Base-by-base conservation (phyloP, 2,113 vertebrate species). In the Ancistrus triradiatus region DNA sequence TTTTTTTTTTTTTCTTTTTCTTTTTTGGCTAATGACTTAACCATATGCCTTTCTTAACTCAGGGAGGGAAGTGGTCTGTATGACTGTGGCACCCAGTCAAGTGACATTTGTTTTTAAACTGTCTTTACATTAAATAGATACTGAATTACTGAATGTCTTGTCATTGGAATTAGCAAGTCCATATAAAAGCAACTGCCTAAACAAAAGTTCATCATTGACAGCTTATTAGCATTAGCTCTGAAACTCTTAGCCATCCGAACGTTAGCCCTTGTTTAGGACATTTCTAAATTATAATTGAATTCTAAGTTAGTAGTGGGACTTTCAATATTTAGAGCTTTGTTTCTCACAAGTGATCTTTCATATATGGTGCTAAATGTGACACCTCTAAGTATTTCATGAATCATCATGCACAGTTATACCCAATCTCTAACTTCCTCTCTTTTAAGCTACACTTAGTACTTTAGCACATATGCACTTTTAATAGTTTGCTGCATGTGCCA, bases 21-120 rank as follows among this genome's bases (percentile, higher is more conserved):
- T 88, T 90, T 92, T 90, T 91, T 87, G 83, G 85, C 90, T 93
- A 93, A 93, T 93, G 91, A 91, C 91, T 88, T 88, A 89, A 88
- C 89, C 90, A 88, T 86, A 84, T 84, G 86, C 82, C 72, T 82
- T 11, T 66, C 70, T 67, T 71, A 69, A 69, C 43, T 44, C 60
- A 51, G 49, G 69, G 62, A 50, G 46, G 44, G 61, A 52, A 49
- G 25, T 53, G 63, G 46, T 43, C 63, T 71, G 67, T 70, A 19
- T 43, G 43, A 35, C 48, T 25, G 52, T 63, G 27, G 53, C 52
- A 53, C 21, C 18, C 38, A 37, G 60, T 40, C 38, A 6, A 43
- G 47, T 22, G 18, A 31, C 37, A 63, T 43, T 73, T 59, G 59
- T 53, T 53, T 59, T n/a, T n/a, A n/a, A 33, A 40, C 21, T 35